A percentile compares a stretch with the other conserved stretches of the same genome.
Conservation (phyloP, 2,888 invertebrate species). For the Lithodes maja region DNA sequence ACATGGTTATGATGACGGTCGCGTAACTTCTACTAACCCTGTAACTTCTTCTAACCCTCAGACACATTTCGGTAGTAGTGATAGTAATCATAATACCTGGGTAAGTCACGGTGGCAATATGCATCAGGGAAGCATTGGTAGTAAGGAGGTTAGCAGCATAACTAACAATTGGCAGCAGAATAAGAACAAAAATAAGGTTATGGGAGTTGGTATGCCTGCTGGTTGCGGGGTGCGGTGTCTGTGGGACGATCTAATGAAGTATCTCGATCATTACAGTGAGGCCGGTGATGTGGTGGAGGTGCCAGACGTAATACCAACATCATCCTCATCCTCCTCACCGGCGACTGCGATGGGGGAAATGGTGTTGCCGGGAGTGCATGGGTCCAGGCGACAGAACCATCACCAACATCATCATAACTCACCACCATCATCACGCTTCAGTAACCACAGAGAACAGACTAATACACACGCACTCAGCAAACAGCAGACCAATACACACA, state of each 20-base stretch:
- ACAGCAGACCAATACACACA: background rate
- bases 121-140: background rate
- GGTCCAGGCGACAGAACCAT: background rate
- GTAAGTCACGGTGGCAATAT: background rate
- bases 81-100: background rate
- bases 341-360: constrained; percentile 24
- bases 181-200: background rate
- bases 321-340: background rate
- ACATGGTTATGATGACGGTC: constrained; percentile 29
- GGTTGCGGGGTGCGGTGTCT: constrained; percentile 40
- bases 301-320: background rate
- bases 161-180: background rate
- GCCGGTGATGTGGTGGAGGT: constrained; percentile 17
- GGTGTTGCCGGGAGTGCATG: constrained; percentile 4
- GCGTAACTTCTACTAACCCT: background rate
- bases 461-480: background rate
- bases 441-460: too few species aligned
- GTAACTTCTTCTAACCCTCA: background rate
- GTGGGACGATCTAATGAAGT: constrained; percentile 53
- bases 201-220: background rate
- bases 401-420: background rate
- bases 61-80: background rate
- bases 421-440: background rate
- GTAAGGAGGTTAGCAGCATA: background rate
- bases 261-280: constrained; percentile 60